phyloP scores from a whole-genome alignment of 2,888 invertebrate genomes.

The Carpatolechia fugitivella region DNA sequence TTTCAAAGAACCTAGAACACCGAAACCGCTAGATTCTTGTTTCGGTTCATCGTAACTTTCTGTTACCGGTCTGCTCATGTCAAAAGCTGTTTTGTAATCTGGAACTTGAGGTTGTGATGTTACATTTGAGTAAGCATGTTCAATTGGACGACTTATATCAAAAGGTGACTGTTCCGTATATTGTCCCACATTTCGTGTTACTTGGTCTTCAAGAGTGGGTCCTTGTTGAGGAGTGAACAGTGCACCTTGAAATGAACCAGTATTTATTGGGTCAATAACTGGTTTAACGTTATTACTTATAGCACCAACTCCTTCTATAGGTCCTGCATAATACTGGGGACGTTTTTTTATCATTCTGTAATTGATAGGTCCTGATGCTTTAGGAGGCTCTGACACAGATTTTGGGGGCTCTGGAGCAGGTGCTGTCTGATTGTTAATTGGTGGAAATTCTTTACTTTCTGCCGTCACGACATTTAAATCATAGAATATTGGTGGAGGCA shows the following conservation, averaged over 20 bases:
- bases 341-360: constrained; percentile 66
- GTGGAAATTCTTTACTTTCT: constrained; percentile 9
- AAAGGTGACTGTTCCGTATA: constrained; percentile 21
- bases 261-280: constrained; percentile 40
- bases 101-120: constrained; percentile 25
- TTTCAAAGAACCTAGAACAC: constrained; percentile 70
- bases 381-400: constrained; percentile 54
- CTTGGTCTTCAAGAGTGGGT: constrained; percentile 18
- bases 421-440: not conserved
- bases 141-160: constrained; percentile 34
- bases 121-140: constrained; percentile 21
- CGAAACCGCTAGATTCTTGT: constrained; percentile 49
- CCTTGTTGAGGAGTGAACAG: constrained; percentile 50
- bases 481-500: constrained; percentile 33
- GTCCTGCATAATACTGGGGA: constrained; percentile 72
- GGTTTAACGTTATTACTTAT: constrained; percentile 65
- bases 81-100: constrained; percentile 54
- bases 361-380: constrained; percentile 45
- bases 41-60: constrained; percentile 42
- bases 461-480: constrained; percentile 27
- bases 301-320: constrained; percentile 64
- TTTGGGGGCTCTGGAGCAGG: constrained; percentile 37
- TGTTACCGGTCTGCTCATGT: constrained; percentile 54
- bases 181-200: constrained; percentile 1
- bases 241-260: constrained; percentile 46